Evolutionary conservation across 2,113 vertebrate species (phyloP).

Genomic region (Paedocypris sp.): DNA sequence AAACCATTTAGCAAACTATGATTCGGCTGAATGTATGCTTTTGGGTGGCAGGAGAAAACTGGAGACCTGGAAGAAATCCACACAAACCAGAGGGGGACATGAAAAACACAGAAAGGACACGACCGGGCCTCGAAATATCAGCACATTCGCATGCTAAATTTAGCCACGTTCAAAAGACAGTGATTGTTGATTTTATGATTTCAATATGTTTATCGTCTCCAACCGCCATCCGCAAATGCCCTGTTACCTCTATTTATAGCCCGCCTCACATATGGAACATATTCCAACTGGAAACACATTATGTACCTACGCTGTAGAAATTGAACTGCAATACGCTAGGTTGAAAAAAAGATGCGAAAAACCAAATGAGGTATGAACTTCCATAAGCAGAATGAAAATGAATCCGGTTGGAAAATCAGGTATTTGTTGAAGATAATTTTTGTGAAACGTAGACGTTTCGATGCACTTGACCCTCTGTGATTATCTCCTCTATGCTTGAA

Average conservation of each 20-base stretch:
- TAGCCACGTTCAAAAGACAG: conserved; percentile 2
- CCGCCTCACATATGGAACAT: conserved; percentile 34
- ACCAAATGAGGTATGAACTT: conserved; percentile 86
- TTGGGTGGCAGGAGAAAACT: too few relatives aligned
- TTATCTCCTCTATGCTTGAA: conserved; percentile 85
- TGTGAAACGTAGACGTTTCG: conserved; percentile 69
- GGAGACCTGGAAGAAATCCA: too few relatives aligned
- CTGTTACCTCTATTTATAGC: conserved; percentile 43
- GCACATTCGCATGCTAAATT: too few relatives aligned
- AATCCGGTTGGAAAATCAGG: conserved; percentile 82
- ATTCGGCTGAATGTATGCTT: too few relatives aligned
- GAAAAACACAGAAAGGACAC: too few relatives aligned
- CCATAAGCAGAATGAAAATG: conserved; percentile 87
- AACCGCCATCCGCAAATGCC: conserved; percentile 22
- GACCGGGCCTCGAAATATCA: too few relatives aligned
- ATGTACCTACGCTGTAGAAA: conserved; percentile 63
- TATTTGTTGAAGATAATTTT: conserved; percentile 91
- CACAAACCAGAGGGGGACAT: too few relatives aligned
- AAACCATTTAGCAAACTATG: too few relatives aligned
- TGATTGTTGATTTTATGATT: conserved; percentile 28
- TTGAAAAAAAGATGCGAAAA: conserved; percentile 70
- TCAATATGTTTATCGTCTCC: conserved; percentile 22
- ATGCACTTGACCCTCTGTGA: conserved; percentile 78
- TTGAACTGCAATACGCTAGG: conserved; percentile 60
- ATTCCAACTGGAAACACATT: conserved; percentile 15